Percentiles rank a stretch among this genome's conserved stretches.
Conservation (phyloP, 2,888 invertebrate species). For the Lacanobia wlatinum region DNA sequence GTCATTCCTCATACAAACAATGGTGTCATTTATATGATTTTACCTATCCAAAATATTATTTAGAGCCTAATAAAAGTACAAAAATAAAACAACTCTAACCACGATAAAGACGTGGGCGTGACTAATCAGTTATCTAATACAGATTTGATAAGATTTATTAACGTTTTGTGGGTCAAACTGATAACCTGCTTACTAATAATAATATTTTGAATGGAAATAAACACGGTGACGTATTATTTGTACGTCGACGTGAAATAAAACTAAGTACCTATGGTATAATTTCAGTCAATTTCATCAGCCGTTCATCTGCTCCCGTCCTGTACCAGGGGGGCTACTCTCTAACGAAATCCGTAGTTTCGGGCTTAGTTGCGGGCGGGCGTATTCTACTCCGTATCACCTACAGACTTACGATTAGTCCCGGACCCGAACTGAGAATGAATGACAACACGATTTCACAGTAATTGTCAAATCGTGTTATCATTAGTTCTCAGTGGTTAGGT, state of each 20-base stretch:
- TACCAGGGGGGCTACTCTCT: background rate
- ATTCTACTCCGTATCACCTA: too few relatives aligned
- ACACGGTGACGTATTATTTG: slow-evolving; percentile 39
- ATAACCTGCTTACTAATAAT: slow-evolving; percentile 54
- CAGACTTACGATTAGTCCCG: too few relatives aligned
- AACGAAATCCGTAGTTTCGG: too few relatives aligned
- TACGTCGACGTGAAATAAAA: slow-evolving; percentile 5
- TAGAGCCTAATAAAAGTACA: background rate
- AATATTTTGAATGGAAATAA: slow-evolving; percentile 60
- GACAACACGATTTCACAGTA: too few relatives aligned
- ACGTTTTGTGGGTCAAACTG: slow-evolving; percentile 65
- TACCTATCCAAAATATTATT: too few relatives aligned
- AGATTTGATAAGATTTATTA: slow-evolving; percentile 63
- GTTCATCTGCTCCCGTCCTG: background rate
- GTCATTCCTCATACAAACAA: background rate
- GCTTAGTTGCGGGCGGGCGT: too few relatives aligned
- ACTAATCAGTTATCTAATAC: slow-evolving; percentile 58
- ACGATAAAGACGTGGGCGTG: slow-evolving; percentile 47
- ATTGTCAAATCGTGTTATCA: too few relatives aligned
- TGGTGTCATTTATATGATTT: background rate
- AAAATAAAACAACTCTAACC: slow-evolving; percentile 14
- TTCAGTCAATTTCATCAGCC: background rate
- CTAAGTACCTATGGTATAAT: background rate
- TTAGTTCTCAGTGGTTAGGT: too few relatives aligned
- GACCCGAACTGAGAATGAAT: too few relatives aligned